Conservation (phyloP, 2,113 vertebrate species). For the Aspiorhynchus laticeps region DNA sequence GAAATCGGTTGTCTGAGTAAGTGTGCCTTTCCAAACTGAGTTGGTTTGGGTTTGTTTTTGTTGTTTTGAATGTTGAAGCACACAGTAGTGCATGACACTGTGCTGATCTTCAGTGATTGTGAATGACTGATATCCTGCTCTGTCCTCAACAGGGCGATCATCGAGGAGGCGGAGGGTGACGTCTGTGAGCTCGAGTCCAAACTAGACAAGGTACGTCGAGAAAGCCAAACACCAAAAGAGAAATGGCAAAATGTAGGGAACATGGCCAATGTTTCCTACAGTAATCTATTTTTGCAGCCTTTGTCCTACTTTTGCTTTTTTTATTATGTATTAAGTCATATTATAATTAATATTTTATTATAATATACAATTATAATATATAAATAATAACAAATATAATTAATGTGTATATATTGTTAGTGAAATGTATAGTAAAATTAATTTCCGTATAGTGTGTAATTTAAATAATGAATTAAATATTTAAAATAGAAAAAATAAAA, state of each 20-base stretch:
- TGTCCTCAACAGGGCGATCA: conserved; percentile 82
- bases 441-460: too few species aligned
- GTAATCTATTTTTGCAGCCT: background rate
- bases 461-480: background rate
- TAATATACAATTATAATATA: too few species aligned
- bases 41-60: background rate
- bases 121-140: conserved; percentile 14
- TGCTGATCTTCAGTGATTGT: background rate
- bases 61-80: too few species aligned
- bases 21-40: too few species aligned
- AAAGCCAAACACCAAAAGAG: too few species aligned
- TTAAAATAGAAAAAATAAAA: background rate
- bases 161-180: conserved; percentile 98
- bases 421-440: too few species aligned
- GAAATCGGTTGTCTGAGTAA: too few species aligned
- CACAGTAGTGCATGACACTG: background rate
- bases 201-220: conserved; percentile 91
- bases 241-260: background rate
- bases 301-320: background rate
- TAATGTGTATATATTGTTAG: too few species aligned
- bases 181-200: conserved; percentile 95
- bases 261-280: background rate
- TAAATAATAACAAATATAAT: too few species aligned
- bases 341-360: too few species aligned
- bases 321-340: background rate